These are phyloP conservation scores for Cyphomyrmex costatus DNA, from an alignment of 1,140 invertebrate species.

Conservation along the genomic window DNA sequence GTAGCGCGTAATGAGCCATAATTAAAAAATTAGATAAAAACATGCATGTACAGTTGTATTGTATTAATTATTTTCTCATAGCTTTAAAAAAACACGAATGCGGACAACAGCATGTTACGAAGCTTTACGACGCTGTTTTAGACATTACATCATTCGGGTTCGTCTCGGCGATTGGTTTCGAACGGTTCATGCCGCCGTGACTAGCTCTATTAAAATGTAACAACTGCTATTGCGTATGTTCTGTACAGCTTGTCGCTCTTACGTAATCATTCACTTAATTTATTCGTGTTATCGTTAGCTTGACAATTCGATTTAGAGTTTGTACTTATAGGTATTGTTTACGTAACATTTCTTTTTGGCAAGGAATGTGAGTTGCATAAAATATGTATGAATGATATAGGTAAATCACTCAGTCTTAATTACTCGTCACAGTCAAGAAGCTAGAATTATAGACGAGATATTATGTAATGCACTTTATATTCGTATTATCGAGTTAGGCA, in stretches of 20 bases:
- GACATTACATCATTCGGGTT: constrained; percentile 22
- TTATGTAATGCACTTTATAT: constrained; percentile 36
- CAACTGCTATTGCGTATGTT: constrained; percentile 2
- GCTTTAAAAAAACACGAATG: background rate
- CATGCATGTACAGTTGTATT: background rate
- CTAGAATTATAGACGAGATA: constrained; percentile 9
- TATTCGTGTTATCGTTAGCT: constrained; percentile 7
- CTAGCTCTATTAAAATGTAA: constrained; percentile 37
- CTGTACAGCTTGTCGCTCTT: constrained; percentile 32
- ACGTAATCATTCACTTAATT: constrained; percentile 15
- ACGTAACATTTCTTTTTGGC: constrained; percentile 33
- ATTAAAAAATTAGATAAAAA: constrained; percentile 26
- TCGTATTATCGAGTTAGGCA: background rate
- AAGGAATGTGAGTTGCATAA: constrained; percentile 24
- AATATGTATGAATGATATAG: constrained; percentile 1
- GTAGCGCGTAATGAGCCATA: background rate
- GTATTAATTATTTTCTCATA: constrained; percentile 32
- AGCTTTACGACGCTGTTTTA: constrained; percentile 5
- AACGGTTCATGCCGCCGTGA: background rate
- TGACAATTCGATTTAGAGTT: constrained; percentile 14
- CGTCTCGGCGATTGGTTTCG: constrained; percentile 26
- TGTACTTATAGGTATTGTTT: constrained; percentile 35
- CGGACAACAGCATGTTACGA: background rate
- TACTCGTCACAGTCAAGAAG: constrained; percentile 19
- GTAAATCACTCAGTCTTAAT: constrained; percentile 12